Base-by-base conservation (phyloP, 2,113 vertebrate species). In the Neotoma lepida region DNA sequence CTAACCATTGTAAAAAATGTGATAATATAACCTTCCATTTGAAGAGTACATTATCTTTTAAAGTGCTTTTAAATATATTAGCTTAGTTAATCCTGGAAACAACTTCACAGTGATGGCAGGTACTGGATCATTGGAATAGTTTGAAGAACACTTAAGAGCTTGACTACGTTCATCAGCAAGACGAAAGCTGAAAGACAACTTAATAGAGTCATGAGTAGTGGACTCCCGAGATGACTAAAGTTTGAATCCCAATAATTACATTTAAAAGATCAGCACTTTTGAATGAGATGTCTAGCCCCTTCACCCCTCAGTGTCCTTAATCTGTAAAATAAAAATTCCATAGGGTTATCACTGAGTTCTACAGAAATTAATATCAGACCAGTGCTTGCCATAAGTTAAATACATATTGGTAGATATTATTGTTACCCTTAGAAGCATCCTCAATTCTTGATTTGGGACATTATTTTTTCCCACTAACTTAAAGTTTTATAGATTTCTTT, bases 31-130 rank as follows among this genome's bases (percentile, higher is more conserved):
- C 61, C 87, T 97, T 71, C 9, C 49, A 74, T 71, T 94, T 93
- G 89, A 93, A 91, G n/a, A 96, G 28, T 17, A 58, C 61, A 89
- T 95, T 95, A 95, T 95, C 95, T 92, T 95, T 95, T 93, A 92
- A 95, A 95, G 41, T 20, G 70, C 61, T 88, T 94, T 96, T 90
- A 95, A 96, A 94, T 90, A 88, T 78, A 94, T 82, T 93, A 94
- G 80, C 95, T 86, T 41, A 90, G 92, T 95, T 93, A 96, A 96
- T 88, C 18, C 88, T 90, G 64, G 56, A 93, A 94, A 96, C 58
- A 95, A 90, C 85, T 94, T 85, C 85, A 71, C 44, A 89, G 64
- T 33, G 46, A 93, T 51, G 46, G 13, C 49, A 93, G 39, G 39
- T 94, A 93, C 77, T 61, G 85, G 56, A 92, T 89, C 44, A 92